Evolutionary conservation across 2,113 vertebrate genomes (phyloP).

Genomic region (Ophthalmolycus amberensis): DNA sequence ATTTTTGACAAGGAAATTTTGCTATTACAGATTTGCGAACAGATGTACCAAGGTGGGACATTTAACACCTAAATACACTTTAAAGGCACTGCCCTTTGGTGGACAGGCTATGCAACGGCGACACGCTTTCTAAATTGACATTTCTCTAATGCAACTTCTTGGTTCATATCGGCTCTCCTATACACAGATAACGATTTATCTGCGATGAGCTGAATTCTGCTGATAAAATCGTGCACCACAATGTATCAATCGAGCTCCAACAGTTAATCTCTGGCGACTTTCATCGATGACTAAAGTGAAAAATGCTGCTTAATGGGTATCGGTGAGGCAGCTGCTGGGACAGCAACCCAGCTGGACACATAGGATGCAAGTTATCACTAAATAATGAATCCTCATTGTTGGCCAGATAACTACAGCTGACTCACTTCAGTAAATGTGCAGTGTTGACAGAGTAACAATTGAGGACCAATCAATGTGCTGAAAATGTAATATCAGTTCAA

Average conservation of each 20-base stretch:
- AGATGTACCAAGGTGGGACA: background rate
- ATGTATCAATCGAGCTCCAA: background rate
- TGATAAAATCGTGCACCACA: background rate
- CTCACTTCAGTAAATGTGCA: constrained; percentile 4
- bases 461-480: background rate
- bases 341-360: constrained; percentile 21
- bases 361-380: constrained; percentile 29
- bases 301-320: background rate
- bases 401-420: background rate
- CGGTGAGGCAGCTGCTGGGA: constrained; percentile 30
- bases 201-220: background rate
- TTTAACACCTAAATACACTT: background rate
- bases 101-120: background rate
- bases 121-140: background rate
- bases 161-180: too few relatives aligned
- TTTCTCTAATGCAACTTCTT: background rate
- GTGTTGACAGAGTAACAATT: background rate
- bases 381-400: constrained; percentile 35
- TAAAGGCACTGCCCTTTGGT: constrained; percentile 25
- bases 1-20: background rate
- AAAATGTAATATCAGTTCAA: background rate
- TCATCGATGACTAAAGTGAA: background rate
- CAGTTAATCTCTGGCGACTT: background rate
- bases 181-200: background rate
- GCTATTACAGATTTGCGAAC: background rate